Percentiles rank a stretch among this genome's conserved stretches.
phyloP scores from a whole-genome alignment of 2,888 invertebrate genomes.

The Heliconius sara region DNA sequence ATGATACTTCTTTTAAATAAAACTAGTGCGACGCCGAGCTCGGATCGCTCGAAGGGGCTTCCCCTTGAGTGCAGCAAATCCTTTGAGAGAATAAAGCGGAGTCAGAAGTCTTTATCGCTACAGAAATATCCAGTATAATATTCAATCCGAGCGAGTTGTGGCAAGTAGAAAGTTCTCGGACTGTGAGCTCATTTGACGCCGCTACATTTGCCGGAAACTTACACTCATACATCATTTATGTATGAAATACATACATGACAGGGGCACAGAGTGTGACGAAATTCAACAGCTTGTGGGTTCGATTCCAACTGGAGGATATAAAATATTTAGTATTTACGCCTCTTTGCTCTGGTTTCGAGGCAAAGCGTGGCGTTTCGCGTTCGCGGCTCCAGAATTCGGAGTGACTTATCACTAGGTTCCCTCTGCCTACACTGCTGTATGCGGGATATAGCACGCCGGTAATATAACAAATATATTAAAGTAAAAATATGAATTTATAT shows the following conservation, averaged over 20 bases:
- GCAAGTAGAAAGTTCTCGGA: neutral
- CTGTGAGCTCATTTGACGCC: neutral
- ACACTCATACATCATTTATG: neutral
- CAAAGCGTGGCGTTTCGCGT: too few relatives aligned
- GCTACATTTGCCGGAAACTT: neutral
- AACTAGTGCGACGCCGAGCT: neutral
- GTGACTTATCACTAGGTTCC: too few relatives aligned
- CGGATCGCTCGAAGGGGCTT: neutral
- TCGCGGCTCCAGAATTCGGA: too few relatives aligned
- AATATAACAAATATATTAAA: neutral
- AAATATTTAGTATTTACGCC: too few relatives aligned
- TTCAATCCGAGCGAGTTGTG: neutral
- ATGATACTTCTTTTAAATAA: slow-evolving; percentile 1
- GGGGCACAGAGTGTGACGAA: too few relatives aligned
- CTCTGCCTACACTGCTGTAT: too few relatives aligned
- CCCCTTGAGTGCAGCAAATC: slow-evolving; percentile 1
- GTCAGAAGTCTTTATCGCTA: slow-evolving; percentile 5
- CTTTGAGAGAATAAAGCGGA: slow-evolving; percentile 13
- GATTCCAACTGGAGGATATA: too few relatives aligned
- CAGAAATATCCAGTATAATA: slow-evolving; percentile 1
- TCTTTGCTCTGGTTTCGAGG: too few relatives aligned
- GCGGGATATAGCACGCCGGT: too few relatives aligned
- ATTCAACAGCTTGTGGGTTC: too few relatives aligned
- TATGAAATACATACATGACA: neutral
- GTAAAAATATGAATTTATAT: neutral